Conservation (phyloP, 2,888 invertebrate species). For the Odontothrips loti region DNA sequence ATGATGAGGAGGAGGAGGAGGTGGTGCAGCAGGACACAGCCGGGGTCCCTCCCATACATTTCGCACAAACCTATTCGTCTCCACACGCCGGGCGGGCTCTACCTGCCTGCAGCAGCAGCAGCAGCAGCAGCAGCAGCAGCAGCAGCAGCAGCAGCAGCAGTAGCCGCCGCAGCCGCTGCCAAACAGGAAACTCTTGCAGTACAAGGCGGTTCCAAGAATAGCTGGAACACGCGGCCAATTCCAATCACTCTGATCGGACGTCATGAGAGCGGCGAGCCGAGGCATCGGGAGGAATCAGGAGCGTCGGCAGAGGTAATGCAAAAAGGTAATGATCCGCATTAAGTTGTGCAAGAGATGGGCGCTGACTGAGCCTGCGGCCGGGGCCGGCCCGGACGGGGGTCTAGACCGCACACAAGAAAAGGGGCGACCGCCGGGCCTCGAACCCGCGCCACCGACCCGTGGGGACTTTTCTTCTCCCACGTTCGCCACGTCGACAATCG, state of each 20-base stretch:
- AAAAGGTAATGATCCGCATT: too few species aligned
- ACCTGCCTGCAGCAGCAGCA: background rate
- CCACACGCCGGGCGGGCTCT: background rate
- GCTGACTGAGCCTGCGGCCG: too few species aligned
- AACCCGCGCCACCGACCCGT: background rate
- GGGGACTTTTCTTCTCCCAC: background rate
- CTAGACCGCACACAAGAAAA: too few species aligned
- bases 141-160: background rate
- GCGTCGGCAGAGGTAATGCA: too few species aligned
- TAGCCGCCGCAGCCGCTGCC: background rate
- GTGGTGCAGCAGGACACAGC: background rate
- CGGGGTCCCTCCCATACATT: background rate
- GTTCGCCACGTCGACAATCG: background rate
- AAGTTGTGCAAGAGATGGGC: too few species aligned
- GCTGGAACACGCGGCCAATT: background rate
- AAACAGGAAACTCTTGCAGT: background rate
- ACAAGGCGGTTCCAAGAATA: constrained; percentile 5
- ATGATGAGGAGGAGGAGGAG: background rate
- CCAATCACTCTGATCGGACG: background rate
- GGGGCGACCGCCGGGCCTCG: too few species aligned
- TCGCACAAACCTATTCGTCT: constrained; percentile 21
- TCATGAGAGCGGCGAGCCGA: background rate
- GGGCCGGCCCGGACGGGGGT: too few species aligned
- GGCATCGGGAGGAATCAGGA: too few species aligned
- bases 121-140: background rate